Percentiles rank a stretch among this genome's conserved stretches.
Conservation (phyloP, 2,888 invertebrate species). For the Isotomurus palustris region DNA sequence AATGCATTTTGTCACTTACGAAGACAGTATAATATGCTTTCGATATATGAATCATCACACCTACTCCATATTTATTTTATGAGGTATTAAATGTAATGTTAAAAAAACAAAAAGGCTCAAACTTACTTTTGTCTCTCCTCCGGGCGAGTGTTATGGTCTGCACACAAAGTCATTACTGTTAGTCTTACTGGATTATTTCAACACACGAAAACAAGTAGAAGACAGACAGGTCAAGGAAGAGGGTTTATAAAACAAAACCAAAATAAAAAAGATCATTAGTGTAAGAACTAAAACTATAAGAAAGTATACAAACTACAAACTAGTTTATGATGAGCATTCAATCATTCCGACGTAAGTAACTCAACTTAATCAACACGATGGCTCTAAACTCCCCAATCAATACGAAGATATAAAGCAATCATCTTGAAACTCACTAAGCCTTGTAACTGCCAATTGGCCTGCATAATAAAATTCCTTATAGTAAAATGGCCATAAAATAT, state of each 20-base stretch:
- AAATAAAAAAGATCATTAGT: conserved; percentile 20
- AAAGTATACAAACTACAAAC: no score
- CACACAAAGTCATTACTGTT: conserved; percentile 46
- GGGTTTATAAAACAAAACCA: conserved; percentile 18
- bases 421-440: background rate
- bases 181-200: conserved; percentile 39
- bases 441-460: no score
- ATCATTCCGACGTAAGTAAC: no score
- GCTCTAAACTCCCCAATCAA: background rate
- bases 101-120: conserved; percentile 10
- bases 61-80: background rate
- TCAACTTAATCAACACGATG: background rate
- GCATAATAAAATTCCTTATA: no score
- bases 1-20: background rate
- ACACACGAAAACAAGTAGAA: conserved; percentile 15
- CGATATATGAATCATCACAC: background rate
- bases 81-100: background rate
- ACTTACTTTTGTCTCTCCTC: conserved; percentile 85
- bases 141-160: conserved; percentile 52
- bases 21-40: background rate
- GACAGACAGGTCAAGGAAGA: conserved; percentile 4
- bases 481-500: no score
- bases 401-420: background rate
- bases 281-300: conserved; percentile 2
- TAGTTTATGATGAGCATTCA: no score